phyloP scores from a whole-genome alignment of 2,888 invertebrate genomes.

The Tenodera sinensis region DNA sequence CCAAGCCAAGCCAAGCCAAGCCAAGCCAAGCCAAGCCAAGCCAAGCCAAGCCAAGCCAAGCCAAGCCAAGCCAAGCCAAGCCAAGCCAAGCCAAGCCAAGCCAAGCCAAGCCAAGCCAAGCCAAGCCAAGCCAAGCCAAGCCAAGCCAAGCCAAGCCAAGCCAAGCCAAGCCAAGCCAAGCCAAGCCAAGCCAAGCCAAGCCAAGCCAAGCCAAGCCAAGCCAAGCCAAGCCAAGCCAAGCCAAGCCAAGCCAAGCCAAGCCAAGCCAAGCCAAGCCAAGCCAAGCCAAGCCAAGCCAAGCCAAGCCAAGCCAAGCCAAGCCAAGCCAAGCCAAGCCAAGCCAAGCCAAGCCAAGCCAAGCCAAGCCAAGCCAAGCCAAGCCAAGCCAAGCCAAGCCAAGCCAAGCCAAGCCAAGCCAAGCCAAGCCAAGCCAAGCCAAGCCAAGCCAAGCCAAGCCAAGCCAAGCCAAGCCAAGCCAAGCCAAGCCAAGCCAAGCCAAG shows the following conservation, averaged over 20 bases:
- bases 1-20: conserved; percentile 2
- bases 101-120: conserved; percentile 2
- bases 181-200: conserved; percentile 2
- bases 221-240: conserved; percentile 1
- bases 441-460: background rate
- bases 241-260: background rate
- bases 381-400: conserved; percentile 1
- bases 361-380: background rate
- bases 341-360: background rate
- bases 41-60: background rate
- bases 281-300: background rate
- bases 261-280: background rate
- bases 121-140: conserved; percentile 1
- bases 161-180: background rate
- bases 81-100: conserved; percentile 2
- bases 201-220: conserved; percentile 2
- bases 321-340: conserved; percentile 1
- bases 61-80: background rate
- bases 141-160: background rate
- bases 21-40: background rate
- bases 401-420: conserved; percentile 2
- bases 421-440: conserved; percentile 2
- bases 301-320: conserved; percentile 3
- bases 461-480: background rate
- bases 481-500: background rate